These are phyloP conservation scores for Pyrrhosoma nymphula DNA, from an alignment of 2,888 invertebrate genomes.

Conservation along the genomic window DNA sequence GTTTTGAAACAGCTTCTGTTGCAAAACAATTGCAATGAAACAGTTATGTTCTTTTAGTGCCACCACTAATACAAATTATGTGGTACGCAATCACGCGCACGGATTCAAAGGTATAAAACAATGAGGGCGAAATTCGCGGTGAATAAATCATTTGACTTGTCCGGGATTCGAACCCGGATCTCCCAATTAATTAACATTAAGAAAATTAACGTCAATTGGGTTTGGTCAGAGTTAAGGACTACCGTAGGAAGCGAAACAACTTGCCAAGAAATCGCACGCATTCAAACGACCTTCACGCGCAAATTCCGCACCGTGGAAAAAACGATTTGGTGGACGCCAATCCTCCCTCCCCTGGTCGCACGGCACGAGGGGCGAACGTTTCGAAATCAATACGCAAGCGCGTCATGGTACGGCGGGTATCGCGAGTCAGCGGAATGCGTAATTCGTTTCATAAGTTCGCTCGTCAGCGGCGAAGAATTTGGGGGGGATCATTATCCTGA, in stretches of 20 bases:
- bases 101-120: too few relatives aligned
- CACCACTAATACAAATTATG: too few relatives aligned
- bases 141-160: too few relatives aligned
- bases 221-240: too few relatives aligned
- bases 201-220: too few relatives aligned
- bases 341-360: not conserved
- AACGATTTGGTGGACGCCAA: not conserved
- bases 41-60: too few relatives aligned
- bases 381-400: not conserved
- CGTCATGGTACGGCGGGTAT: not conserved
- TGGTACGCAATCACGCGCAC: too few relatives aligned
- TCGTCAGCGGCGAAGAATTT: not conserved
- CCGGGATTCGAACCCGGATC: too few relatives aligned
- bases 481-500: not conserved
- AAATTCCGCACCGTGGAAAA: not conserved
- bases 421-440: not conserved
- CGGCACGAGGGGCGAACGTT: not conserved
- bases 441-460: not conserved
- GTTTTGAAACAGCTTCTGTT: too few relatives aligned
- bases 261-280: not conserved
- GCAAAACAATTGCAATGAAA: too few relatives aligned
- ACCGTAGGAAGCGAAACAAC: not conserved
- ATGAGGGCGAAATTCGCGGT: too few relatives aligned
- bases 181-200: too few relatives aligned
- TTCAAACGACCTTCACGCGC: not conserved